Evolutionary conservation across 2,113 vertebrate genomes (phyloP).

Genomic region (Furnarius figulus): DNA sequence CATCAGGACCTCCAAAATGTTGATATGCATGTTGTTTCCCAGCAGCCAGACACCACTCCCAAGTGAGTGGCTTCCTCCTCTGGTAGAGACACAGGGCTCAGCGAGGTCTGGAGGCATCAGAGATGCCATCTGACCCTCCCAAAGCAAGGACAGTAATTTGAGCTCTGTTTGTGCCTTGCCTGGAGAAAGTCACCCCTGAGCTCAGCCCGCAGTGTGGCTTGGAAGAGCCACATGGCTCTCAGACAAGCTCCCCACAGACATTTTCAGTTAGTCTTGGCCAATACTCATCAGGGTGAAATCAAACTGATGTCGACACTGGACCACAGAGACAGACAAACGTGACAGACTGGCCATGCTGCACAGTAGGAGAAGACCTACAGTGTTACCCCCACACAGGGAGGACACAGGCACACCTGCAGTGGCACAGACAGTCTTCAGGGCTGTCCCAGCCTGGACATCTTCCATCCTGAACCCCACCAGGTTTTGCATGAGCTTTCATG

Average conservation of each 20-base stretch:
- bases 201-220: not conserved
- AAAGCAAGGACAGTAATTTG: not conserved
- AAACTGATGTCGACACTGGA: not conserved
- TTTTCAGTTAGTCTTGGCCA: not conserved
- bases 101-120: not conserved
- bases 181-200: not conserved
- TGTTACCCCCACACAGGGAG: not conserved
- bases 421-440: not conserved
- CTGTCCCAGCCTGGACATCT: not conserved
- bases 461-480: not conserved
- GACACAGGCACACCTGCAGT: fast-evolving
- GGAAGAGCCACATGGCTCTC: not conserved
- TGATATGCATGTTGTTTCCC: not conserved
- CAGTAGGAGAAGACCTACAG: not conserved
- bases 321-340: not conserved
- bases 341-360: not conserved
- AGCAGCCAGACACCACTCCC: not conserved
- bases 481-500: not conserved
- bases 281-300: not conserved
- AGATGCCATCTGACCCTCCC: not conserved
- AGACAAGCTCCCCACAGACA: not conserved
- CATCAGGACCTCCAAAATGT: not conserved
- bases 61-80: not conserved
- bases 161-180: not conserved
- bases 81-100: not conserved